Evolutionary conservation across 2,797 vertebrate species (phyloP), one percentile per base, ranked within the genome.

Genomic region (Rhadinocentrus ornatus): DNA sequence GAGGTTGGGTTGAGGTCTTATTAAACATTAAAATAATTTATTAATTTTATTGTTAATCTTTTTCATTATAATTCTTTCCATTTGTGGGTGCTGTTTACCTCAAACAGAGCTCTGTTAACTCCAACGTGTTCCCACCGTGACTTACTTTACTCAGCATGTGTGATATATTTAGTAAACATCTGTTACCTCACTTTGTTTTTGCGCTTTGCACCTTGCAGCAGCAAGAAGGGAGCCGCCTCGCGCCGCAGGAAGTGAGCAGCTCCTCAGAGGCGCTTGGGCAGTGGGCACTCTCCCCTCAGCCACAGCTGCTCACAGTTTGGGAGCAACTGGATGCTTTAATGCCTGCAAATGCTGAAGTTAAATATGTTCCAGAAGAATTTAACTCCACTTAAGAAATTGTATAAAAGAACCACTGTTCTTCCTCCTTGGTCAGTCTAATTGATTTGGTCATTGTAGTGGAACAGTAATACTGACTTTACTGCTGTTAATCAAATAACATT

Each of bases 191-290:
- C 76, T 80, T 46, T 66, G 78, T 67, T 73, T 81, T 56, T 75
- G 53, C 82, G 52, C 52, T 73, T 84, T 89, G 84, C 90, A 4
- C 62, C 72, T 86, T 96, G 86, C 82, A 97, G 97, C 93, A 99
- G 97, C 96, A 99, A 99, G 96, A 99, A 99, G 93, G 95, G 95
- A 85, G 95, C 94, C 7, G 95, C 95, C 1, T 92, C 96, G 0
- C 97, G 98, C 77, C 97, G 98, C 95, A 97, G 98, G 95, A 99
- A 99, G 94, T 99, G 94, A 95, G 90, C 69, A 53, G 55, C 71
- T 35, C 8, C 37, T 44, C 10, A 16, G 48, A 13, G 53, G 29
- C 37, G 39, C 59, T 50, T 54, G 9, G 52, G 61, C 26, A 46
- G 73, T 75, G 80, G 64, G 70, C 66, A n/a, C 35, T 50, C 26